Evolutionary conservation across 2,888 invertebrate genomes (phyloP).

Genomic region (Ormyrus nitidulus): DNA sequence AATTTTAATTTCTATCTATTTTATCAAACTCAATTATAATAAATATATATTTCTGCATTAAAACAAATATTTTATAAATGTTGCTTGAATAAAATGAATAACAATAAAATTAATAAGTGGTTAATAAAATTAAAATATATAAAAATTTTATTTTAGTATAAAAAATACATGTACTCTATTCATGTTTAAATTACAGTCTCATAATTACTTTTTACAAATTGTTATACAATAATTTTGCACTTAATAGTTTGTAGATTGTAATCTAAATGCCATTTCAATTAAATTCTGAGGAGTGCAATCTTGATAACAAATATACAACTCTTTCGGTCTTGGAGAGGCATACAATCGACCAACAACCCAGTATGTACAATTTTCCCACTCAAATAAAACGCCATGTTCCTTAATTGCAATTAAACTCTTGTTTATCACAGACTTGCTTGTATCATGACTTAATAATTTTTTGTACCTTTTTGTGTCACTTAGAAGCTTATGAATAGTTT

Average conservation of each 20-base stretch:
- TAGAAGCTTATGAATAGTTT: slow-evolving; percentile 84
- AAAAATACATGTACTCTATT: no score
- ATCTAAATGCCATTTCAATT: slow-evolving; percentile 88
- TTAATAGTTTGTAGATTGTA: slow-evolving; percentile 41
- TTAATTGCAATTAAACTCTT: slow-evolving; percentile 87
- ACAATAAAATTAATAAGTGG: no score
- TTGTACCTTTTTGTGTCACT: slow-evolving; percentile 83
- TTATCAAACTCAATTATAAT: background rate
- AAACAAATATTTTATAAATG: slow-evolving; percentile 17
- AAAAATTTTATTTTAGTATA: no score
- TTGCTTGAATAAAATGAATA: no score
- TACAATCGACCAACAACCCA: slow-evolving; percentile 91
- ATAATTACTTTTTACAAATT: slow-evolving; percentile 21
- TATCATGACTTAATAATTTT: slow-evolving; percentile 78
- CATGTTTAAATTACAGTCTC: background rate
- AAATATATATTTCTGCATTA: background rate
- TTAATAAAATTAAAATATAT: no score
- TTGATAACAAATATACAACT: slow-evolving; percentile 91
- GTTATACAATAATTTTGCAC: slow-evolving; percentile 2
- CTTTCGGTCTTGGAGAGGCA: slow-evolving; percentile 85
- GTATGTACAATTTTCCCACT: slow-evolving; percentile 81
- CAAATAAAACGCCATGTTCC: slow-evolving; percentile 89
- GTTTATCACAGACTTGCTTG: slow-evolving; percentile 79
- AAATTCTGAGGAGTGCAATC: slow-evolving; percentile 91
- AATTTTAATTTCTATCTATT: background rate